Conservation (phyloP, 2,888 invertebrate genomes). For the Ennomos erosarius region DNA sequence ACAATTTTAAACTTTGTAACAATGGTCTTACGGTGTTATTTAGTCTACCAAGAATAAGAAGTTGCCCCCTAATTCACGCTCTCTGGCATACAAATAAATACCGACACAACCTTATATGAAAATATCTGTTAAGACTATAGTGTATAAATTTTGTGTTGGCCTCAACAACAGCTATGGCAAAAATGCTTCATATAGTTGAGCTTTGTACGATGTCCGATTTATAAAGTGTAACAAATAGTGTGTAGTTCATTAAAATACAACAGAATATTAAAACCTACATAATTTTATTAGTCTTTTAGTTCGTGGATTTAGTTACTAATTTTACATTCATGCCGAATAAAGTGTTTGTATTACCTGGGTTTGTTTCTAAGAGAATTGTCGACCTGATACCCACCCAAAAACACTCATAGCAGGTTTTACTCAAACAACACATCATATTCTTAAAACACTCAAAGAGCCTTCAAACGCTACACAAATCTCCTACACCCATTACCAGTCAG, state of each 20-base stretch:
- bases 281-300: constrained; percentile 2
- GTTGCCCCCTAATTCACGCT: too few relatives aligned
- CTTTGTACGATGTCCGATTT: constrained; percentile 18
- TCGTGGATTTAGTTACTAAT: constrained; percentile 30
- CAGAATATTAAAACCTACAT: constrained; percentile 18
- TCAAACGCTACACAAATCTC: constrained; percentile 1
- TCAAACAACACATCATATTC: constrained; percentile 9
- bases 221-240: constrained; percentile 43
- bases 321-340: constrained; percentile 30
- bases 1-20: too few relatives aligned
- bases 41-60: too few relatives aligned
- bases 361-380: constrained; percentile 8
- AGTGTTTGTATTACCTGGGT: constrained; percentile 3
- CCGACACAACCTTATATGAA: too few relatives aligned
- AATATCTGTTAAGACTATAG: too few relatives aligned
- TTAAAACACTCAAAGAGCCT: constrained; percentile 1
- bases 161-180: too few relatives aligned
- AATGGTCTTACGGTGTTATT: too few relatives aligned
- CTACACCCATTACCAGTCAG: neutral
- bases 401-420: constrained; percentile 7
- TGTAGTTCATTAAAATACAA: constrained; percentile 44
- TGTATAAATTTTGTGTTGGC: too few relatives aligned
- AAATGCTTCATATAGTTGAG: too few relatives aligned
- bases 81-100: too few relatives aligned
- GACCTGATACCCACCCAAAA: constrained; percentile 6